Base-by-base conservation (phyloP, 2,888 invertebrate species). In the Trichogramma dendrolimi region DNA sequence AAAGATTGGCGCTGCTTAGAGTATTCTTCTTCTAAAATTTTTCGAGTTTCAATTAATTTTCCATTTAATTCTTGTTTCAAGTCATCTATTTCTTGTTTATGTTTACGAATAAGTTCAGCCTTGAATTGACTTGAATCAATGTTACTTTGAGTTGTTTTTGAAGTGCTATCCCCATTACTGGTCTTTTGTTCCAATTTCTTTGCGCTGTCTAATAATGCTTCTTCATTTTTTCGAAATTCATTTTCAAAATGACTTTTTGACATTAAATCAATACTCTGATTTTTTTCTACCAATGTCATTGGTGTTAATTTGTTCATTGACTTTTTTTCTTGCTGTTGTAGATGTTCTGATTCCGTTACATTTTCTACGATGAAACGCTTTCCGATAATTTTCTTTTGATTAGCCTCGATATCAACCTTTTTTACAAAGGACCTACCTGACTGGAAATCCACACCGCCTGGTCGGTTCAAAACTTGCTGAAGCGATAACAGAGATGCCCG, bases 1-100 rank as follows among this genome's bases (percentile, higher is more conserved):
- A 88, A 57, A 60, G 72, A 70, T 1, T 71, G 68, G 71, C 83
- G 81, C 55, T 83, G 79, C 6, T 81, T 79, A 4, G 69, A 70
- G 56, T 83, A 82, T 58, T 79, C 80, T 39, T 66, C 72, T 64
- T 77, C 78, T 39, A 82, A 56, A 55, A 81, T 74, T 2, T 73
- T 71, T 66, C 75, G 80, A 54, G 76, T 78, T 38, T 74, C 72
- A 1, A 77, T 72, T 43, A 83, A 68, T 69, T 80, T 81, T 62
- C 81, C 81, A 64, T 84, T 82, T 70, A 86, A 81, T 57, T 86
- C 85, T 66, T 84, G 82, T 69, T 84, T 84, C 55, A 85, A 77
- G 67, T 78, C 72, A 68, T 84, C 81, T 6, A 66, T 6, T 73
- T 84, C 84, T 61, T 81, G 82, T 71, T 27, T 27, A 27, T 27